Evolutionary conservation across 2,888 invertebrate genomes (phyloP).

Genomic region (Ellobium chinense): DNA sequence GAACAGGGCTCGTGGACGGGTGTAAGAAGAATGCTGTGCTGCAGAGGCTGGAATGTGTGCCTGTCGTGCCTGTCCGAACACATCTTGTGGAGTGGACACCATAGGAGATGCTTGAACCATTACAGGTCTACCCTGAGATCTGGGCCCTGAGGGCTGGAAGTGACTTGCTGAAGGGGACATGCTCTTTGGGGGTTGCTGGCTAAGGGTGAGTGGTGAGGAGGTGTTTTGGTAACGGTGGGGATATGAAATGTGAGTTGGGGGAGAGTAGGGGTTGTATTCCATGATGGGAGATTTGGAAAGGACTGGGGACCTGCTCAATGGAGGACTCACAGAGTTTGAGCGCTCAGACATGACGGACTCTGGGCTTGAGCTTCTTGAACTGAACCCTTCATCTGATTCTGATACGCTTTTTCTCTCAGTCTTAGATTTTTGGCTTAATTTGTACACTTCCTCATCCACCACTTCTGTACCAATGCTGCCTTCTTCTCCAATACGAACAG

Average conservation of each 20-base stretch:
- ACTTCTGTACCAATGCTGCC: constrained; percentile 82
- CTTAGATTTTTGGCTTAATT: constrained; percentile 1
- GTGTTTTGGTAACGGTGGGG: background rate
- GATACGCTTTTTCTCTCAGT: background rate
- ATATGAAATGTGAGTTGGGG: constrained; percentile 23
- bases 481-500: constrained; percentile 84
- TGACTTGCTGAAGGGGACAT: constrained; percentile 14
- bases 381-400: constrained; percentile 36
- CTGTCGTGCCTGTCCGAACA: background rate
- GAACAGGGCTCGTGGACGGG: constrained; percentile 34
- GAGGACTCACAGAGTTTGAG: constrained; percentile 19
- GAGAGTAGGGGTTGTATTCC: constrained; percentile 37
- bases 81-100: constrained; percentile 13
- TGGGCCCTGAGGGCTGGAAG: background rate
- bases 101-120: constrained; percentile 8
- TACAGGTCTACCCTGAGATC: constrained; percentile 22
- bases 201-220: background rate
- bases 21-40: constrained; percentile 23
- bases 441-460: constrained; percentile 36
- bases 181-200: background rate
- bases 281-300: constrained; percentile 6
- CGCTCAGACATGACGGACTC: constrained; percentile 7
- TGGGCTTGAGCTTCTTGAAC: constrained; percentile 31
- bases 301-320: background rate
- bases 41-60: constrained; percentile 30